These are phyloP conservation scores for Hydropsyche betteni DNA, from an alignment of 2,888 invertebrate species.

Conservation along the genomic window DNA sequence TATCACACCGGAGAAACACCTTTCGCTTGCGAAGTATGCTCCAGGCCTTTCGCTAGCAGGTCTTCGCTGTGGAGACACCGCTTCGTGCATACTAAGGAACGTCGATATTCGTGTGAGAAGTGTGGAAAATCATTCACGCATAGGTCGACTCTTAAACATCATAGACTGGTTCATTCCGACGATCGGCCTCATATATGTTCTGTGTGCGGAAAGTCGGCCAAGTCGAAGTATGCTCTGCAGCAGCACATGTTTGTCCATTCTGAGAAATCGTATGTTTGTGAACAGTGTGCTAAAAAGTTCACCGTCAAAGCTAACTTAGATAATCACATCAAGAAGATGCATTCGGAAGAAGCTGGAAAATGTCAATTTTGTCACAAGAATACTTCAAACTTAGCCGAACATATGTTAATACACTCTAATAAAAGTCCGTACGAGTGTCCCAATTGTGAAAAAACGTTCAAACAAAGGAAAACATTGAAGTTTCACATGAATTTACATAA, in stretches of 20 bases:
- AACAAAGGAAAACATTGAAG: conserved; percentile 39
- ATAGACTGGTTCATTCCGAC: conserved; percentile 40
- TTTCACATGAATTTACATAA: conserved; percentile 42
- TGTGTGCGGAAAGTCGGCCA: conserved; percentile 39
- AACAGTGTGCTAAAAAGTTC: conserved; percentile 50
- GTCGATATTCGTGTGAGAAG: conserved; percentile 45
- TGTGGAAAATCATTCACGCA: conserved; percentile 46
- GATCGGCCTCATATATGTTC: conserved; percentile 35
- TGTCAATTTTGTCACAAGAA: conserved; percentile 45
- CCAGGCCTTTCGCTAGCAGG: conserved; percentile 42
- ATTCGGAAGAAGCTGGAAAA: conserved; percentile 45
- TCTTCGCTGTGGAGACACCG: conserved; percentile 49
- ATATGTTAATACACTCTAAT: conserved; percentile 47
- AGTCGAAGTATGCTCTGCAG: conserved; percentile 45
- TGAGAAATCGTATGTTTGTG: conserved; percentile 46
- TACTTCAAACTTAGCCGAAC: conserved; percentile 46
- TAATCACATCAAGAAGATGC: conserved; percentile 49
- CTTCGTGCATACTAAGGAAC: conserved; percentile 45
- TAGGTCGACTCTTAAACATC: conserved; percentile 39
- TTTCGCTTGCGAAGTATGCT: conserved; percentile 44
- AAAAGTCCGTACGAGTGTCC: conserved; percentile 42
- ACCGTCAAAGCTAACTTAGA: conserved; percentile 46
- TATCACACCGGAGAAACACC: conserved; percentile 50
- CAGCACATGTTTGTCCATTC: conserved; percentile 47
- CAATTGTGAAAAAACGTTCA: conserved; percentile 44